A percentile compares a stretch with the other conserved stretches of the same genome.
Evolutionary conservation across 2,888 invertebrate species (phyloP).

Genomic region (Hydrotaea cyrtoneurina): DNA sequence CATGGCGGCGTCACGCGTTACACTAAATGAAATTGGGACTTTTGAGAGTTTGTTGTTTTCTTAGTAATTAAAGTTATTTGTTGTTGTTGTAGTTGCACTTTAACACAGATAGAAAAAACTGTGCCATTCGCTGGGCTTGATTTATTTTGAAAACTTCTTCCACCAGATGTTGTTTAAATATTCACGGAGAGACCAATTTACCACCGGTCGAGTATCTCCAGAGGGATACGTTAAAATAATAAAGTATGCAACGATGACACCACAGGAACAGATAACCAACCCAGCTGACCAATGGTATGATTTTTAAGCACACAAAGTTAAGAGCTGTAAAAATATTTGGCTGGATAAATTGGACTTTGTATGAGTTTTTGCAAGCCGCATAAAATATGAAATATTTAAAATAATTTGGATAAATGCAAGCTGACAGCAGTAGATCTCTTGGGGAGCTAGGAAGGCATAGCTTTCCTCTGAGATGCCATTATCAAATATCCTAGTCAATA

Average conservation of each 20-base stretch:
- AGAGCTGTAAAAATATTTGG: too few relatives aligned
- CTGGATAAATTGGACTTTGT: too few relatives aligned
- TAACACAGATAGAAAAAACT: conserved; percentile 56
- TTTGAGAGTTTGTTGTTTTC: conserved; percentile 51
- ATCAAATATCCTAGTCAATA: too few relatives aligned
- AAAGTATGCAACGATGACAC: neutral
- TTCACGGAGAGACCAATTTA: conserved; percentile 25
- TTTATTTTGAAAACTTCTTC: conserved; percentile 21
- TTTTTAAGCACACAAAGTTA: too few relatives aligned
- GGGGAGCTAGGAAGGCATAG: too few relatives aligned
- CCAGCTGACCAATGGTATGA: too few relatives aligned
- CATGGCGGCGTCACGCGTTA: neutral
- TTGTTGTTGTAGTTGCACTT: conserved; percentile 47
- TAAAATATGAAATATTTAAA: too few relatives aligned
- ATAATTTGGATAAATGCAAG: too few relatives aligned
- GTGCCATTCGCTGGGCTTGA: conserved; percentile 16
- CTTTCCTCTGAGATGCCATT: too few relatives aligned
- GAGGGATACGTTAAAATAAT: neutral
- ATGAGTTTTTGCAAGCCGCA: too few relatives aligned
- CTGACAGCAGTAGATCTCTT: too few relatives aligned
- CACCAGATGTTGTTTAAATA: neutral
- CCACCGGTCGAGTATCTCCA: neutral
- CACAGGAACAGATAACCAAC: neutral
- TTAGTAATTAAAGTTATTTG: conserved; percentile 33
- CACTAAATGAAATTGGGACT: conserved; percentile 38